Conservation (phyloP, 2,797 vertebrate genomes). For the Telmatherina bonti region DNA sequence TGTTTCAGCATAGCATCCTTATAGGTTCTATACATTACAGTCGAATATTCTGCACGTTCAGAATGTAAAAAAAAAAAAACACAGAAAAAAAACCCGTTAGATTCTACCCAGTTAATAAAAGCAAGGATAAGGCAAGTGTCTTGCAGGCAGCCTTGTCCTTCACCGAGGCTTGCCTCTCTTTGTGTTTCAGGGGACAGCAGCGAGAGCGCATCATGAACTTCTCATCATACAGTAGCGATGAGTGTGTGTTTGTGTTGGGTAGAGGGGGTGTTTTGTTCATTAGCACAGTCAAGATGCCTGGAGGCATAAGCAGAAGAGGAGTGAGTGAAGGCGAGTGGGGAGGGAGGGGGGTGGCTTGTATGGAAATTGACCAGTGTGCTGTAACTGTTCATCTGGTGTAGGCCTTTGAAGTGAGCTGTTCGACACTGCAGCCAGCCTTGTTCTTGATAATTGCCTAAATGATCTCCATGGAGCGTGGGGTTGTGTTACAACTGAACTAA, state of each 20-base stretch:
- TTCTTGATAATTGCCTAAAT: conserved; percentile 92
- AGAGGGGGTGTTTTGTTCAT: conserved; percentile 82
- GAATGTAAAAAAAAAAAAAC: conserved; percentile 40
- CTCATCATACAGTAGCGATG: conserved; percentile 73
- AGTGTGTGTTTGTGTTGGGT: conserved; percentile 66
- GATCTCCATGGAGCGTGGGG: conserved; percentile 84
- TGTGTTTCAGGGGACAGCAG: conserved; percentile 60
- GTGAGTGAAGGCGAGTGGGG: conserved; percentile 60
- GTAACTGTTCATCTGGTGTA: conserved; percentile 84
- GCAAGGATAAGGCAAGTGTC: conserved; percentile 46
- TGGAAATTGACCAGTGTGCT: conserved; percentile 89
- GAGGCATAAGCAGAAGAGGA: conserved; percentile 76
- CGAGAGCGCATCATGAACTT: conserved; percentile 71
- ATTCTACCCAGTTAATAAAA: conserved; percentile 31
- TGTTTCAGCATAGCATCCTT: conserved; percentile 2
- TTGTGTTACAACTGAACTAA: conserved; percentile 85
- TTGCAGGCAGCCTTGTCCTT: conserved; percentile 66
- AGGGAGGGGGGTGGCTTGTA: conserved; percentile 74
- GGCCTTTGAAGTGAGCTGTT: conserved; percentile 88
- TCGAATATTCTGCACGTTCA: conserved; percentile 34
- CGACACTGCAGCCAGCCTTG: conserved; percentile 83
- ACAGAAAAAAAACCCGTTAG: no score
- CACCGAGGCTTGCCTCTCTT: conserved; percentile 53
- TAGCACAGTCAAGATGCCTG: conserved; percentile 85
- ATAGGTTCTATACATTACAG: conserved; percentile 40